phyloP scores from a whole-genome alignment of 2,797 vertebrate species.

The Gymnothorax javanicus region DNA sequence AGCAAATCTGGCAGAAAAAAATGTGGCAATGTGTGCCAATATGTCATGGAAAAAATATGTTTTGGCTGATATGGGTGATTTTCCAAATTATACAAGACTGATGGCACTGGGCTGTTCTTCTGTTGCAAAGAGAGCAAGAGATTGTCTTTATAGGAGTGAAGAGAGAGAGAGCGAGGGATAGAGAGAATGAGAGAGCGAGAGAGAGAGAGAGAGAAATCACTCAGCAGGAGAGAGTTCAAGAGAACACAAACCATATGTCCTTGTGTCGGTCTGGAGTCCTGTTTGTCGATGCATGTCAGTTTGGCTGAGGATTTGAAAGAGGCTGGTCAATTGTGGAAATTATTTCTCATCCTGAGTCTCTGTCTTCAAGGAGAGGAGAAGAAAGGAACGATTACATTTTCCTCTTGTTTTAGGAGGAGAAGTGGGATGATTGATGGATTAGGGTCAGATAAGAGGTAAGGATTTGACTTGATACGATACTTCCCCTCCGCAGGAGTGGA shows the following conservation, averaged over 20 bases:
- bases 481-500: background rate
- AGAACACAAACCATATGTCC: background rate
- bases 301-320: background rate
- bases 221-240: background rate
- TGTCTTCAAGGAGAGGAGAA: conserved; percentile 4
- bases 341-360: background rate
- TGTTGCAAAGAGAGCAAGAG: background rate
- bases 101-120: background rate
- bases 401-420: background rate
- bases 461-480: background rate
- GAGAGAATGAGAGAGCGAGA: conserved; percentile 1
- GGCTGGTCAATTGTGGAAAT: background rate
- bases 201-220: background rate
- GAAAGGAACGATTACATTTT: background rate
- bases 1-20: background rate
- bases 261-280: conserved; percentile 21
- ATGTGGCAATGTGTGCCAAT: background rate
- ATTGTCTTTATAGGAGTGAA: too few species aligned
- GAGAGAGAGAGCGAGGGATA: background rate
- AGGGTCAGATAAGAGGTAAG: background rate
- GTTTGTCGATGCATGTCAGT: background rate
- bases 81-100: background rate
- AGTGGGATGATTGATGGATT: background rate
- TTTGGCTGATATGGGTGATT: background rate
- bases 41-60: background rate